Conservation (phyloP, 2,797 vertebrate genomes). For the Buphagus erythrorhynchus region DNA sequence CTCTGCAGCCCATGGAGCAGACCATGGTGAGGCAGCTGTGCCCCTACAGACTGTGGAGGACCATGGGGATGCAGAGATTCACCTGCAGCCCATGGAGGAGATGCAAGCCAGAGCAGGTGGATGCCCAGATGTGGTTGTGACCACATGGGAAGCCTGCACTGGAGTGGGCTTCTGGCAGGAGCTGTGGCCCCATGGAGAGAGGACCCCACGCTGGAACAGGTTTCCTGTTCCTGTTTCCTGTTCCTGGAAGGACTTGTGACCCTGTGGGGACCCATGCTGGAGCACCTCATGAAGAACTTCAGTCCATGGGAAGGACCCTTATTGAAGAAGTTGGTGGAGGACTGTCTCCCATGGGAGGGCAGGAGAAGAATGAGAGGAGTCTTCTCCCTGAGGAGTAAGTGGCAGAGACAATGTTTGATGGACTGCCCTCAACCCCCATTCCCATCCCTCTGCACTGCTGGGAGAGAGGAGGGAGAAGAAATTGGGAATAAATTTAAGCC, state of each 20-base stretch:
- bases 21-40: background rate
- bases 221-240: too few relatives aligned
- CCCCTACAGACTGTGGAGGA: background rate
- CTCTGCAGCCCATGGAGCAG: background rate
- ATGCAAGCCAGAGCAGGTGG: fast-evolving
- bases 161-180: background rate
- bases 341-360: background rate
- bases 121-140: background rate
- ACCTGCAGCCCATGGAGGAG: fast-evolving
- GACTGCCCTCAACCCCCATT: background rate
- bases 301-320: background rate
- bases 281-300: background rate
- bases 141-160: background rate
- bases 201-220: background rate
- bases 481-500: background rate
- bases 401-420: background rate
- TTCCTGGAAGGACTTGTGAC: background rate
- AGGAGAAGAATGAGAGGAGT: background rate
- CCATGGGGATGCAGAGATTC: background rate
- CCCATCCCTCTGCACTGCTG: background rate
- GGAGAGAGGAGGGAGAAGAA: background rate
- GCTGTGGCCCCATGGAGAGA: background rate
- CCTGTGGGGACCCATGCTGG: fast-evolving
- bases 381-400: background rate
- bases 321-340: background rate